Evolutionary conservation across 1,140 invertebrate species (phyloP).

Genomic region (Paraescarpia echinospica): DNA sequence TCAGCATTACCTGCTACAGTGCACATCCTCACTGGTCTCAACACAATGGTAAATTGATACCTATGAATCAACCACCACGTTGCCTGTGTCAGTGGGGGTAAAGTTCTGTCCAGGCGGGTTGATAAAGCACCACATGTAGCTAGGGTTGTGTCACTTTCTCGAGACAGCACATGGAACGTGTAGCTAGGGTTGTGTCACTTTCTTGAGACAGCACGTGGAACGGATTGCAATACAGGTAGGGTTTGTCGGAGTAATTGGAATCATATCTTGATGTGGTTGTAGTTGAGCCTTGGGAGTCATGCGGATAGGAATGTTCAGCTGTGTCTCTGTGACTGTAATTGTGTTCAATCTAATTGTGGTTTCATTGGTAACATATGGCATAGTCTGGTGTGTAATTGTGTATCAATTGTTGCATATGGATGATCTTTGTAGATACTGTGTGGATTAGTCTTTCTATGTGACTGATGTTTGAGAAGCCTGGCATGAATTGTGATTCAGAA

Average conservation of each 20-base stretch:
- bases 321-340: background rate
- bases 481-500: background rate
- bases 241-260: background rate
- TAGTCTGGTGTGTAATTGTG: background rate
- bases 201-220: background rate
- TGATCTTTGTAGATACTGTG: background rate
- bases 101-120: background rate
- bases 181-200: background rate
- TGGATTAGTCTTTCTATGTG: background rate
- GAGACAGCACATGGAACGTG: background rate
- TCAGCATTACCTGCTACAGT: background rate
- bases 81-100: background rate
- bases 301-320: background rate
- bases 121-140: background rate
- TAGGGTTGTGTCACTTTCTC: background rate
- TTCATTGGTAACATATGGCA: background rate
- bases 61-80: background rate
- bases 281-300: background rate
- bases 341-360: background rate
- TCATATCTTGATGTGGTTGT: background rate
- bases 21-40: background rate
- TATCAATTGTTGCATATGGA: background rate
- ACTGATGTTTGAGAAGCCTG: background rate
- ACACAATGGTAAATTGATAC: slow-evolving; percentile 1
- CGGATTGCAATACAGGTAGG: background rate